Base-by-base conservation (phyloP, 2,797 vertebrate species). In the Acipenser oxyrinchus region DNA sequence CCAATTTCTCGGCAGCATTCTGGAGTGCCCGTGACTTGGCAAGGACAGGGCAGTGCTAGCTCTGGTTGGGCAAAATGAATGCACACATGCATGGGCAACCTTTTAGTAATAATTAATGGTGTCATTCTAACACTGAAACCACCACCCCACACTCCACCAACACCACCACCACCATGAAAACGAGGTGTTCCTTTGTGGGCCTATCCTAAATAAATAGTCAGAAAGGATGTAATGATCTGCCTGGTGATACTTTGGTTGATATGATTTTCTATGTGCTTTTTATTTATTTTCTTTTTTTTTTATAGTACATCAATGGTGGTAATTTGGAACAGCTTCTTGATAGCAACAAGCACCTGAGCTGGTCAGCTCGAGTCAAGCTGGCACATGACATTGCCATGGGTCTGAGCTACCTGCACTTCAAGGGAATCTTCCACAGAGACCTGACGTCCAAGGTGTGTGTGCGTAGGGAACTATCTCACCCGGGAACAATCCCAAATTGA, bases 381-480 rank as follows among this genome's bases (percentile, higher is more conserved):
- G 93, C 92, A 1, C 86, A 82, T 64, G 97, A 99, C 51, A 88
- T 98, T 51, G 92, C 95, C 64, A 83, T 91, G 71, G 96, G 96
- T 62, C 82, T 99, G 79, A 82, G 89, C 74, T 99, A 99, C 74
- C 88, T 99, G 76, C 96, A 99, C 85, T 92, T 88, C 51, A 98
- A 95, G 86, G 97, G 96, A 82, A 94, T 99, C 83, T 99, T 99
- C 85, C 97, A 99, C 82, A 84, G 95, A 70, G 97, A 99, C 82
- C 94, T 99, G 78, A 99, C 96, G 74, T 99, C 97, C 66, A 99
- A 99, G 95, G 97, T 98, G 86, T 37, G 49, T 48, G 63, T 9
- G 15, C 15, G 11, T 10, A 49, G 66, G 60, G 49, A 15, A 4
- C 10, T 48, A 66, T 71, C 71, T 70, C 67, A 63, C 49, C 68